Conservation (phyloP, 37 sponge, comb jelly and placozoan species). For the Hexactinellida sp. region DNA sequence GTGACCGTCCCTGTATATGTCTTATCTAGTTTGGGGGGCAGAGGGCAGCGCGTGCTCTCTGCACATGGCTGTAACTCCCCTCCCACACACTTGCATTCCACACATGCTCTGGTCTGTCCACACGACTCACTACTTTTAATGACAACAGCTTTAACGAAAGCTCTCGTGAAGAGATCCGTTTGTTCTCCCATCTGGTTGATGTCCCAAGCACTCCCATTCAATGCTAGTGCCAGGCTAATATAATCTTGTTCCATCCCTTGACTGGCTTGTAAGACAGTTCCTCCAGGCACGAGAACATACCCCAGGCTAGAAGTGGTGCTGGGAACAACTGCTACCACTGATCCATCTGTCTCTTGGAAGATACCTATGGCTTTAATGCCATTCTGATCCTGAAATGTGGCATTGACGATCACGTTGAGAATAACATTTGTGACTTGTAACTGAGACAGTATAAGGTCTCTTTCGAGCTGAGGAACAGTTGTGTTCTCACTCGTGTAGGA, state of each 20-base stretch:
- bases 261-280: background rate
- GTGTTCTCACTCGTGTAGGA: background rate
- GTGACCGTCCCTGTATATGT: background rate
- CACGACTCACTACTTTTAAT: background rate
- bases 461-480: background rate
- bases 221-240: background rate
- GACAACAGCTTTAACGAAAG: background rate
- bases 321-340: background rate
- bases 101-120: slow-evolving; percentile 3
- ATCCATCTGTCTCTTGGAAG: background rate
- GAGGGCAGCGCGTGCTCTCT: background rate
- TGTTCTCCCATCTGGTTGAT: background rate
- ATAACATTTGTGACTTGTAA: background rate
- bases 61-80: background rate
- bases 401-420: background rate
- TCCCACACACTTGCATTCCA: background rate
- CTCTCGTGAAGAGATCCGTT: slow-evolving; percentile 6
- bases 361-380: background rate
- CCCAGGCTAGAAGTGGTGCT: background rate
- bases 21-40: background rate
- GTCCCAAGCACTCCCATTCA: slow-evolving; percentile 11
- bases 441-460: background rate
- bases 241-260: background rate
- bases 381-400: background rate
- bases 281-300: background rate